phyloP scores from a whole-genome alignment of 2,888 invertebrate genomes.

The Gastrophysa polygoni region DNA sequence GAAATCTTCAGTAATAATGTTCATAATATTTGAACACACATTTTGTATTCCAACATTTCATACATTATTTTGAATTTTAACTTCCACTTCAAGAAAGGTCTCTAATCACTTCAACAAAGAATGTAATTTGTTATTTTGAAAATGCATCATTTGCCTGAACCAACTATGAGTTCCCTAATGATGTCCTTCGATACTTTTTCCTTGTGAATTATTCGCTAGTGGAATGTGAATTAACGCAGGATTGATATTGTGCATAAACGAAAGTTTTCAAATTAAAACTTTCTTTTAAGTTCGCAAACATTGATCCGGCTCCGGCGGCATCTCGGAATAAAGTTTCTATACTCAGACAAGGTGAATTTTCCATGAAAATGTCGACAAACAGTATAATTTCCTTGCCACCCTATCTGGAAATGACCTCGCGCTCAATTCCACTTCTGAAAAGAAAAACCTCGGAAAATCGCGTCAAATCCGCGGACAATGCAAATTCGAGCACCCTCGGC shows the following conservation, averaged over 20 bases:
- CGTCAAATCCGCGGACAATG: conserved; percentile 18
- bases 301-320: background rate
- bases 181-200: no score
- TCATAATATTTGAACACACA: no score
- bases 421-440: conserved; percentile 39
- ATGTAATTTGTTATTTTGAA: no score
- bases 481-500: conserved; percentile 12
- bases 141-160: no score
- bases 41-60: no score
- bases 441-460: conserved; percentile 24
- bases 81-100: no score
- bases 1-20: no score
- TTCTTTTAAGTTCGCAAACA: background rate
- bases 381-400: conserved; percentile 51
- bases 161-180: no score
- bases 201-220: no score
- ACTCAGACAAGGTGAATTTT: background rate
- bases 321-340: conserved; percentile 17
- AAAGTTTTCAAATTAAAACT: background rate
- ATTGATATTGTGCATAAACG: background rate
- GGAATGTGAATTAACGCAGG: background rate
- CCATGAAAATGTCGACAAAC: conserved; percentile 48
- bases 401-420: conserved; percentile 47
- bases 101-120: no score
- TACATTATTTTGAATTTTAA: no score